Conservation (phyloP, 2,888 invertebrate genomes). For the Hydrotaea diabolus region DNA sequence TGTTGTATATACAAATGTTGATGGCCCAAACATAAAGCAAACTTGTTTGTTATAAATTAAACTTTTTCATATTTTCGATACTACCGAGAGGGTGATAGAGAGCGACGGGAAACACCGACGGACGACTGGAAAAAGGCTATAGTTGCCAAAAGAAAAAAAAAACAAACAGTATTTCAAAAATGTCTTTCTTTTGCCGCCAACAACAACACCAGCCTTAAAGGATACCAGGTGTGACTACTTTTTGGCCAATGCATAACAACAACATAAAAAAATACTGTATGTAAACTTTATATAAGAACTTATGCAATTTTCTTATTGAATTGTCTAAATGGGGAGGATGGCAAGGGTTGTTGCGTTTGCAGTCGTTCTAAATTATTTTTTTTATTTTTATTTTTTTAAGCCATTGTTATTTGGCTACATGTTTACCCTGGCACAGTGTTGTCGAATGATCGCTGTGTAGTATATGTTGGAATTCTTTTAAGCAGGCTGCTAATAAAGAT, state of each 20-base stretch:
- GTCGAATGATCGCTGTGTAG: too few relatives aligned
- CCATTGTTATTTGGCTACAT: too few relatives aligned
- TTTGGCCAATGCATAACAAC: conserved; percentile 32
- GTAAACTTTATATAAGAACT: conserved; percentile 23
- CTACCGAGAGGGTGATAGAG: too few relatives aligned
- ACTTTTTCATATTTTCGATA: conserved; percentile 23
- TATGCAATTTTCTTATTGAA: conserved; percentile 35
- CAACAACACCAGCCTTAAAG: conserved; percentile 21
- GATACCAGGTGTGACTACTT: conserved; percentile 48
- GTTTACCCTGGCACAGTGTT: too few relatives aligned
- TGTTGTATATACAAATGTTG: conserved; percentile 13
- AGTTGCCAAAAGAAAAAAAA: conserved; percentile 28
- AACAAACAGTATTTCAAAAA: conserved; percentile 7
- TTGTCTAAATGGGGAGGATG: neutral
- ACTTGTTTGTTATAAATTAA: conserved; percentile 27
- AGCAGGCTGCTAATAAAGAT: too few relatives aligned
- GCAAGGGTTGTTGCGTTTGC: neutral
- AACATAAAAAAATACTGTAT: neutral
- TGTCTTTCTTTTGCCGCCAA: neutral
- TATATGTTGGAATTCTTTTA: too few relatives aligned
- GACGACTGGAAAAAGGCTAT: neutral
- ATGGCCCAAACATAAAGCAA: conserved; percentile 18
- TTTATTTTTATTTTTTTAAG: neutral
- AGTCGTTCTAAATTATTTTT: neutral
- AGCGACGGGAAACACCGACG: too few relatives aligned